Conservation (phyloP, 2,888 invertebrate genomes). For the Dicycla oo region DNA sequence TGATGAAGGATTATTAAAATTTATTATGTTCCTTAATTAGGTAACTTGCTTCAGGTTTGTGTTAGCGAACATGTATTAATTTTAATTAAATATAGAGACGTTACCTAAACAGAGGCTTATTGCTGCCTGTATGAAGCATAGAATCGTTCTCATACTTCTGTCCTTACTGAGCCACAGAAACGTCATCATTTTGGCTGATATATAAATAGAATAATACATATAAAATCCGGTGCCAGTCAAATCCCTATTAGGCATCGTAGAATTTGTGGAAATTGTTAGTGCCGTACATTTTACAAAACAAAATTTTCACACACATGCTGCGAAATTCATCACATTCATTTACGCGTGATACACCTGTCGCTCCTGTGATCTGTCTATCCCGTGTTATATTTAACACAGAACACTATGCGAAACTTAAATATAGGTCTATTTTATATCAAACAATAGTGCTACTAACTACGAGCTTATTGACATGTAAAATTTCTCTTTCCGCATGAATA, state of each 20-base stretch:
- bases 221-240: background rate
- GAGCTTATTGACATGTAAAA: constrained; percentile 16
- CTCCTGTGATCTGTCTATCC: background rate
- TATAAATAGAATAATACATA: background rate
- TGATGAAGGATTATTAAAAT: constrained; percentile 25
- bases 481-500: constrained; percentile 13
- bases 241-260: background rate
- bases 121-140: background rate
- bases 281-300: background rate
- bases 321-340: constrained; percentile 2
- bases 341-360: background rate
- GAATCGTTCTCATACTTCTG: background rate
- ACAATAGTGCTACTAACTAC: background rate
- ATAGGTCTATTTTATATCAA: background rate
- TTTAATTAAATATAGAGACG: background rate
- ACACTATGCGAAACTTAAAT: background rate
- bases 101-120: background rate
- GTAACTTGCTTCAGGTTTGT: background rate
- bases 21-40: background rate
- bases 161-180: background rate
- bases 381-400: background rate
- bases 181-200: too few species aligned
- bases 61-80: background rate
- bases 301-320: background rate
- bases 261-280: background rate